Evolutionary conservation across 2,797 vertebrate species (phyloP).

Genomic region (Oryzias sinensis): DNA sequence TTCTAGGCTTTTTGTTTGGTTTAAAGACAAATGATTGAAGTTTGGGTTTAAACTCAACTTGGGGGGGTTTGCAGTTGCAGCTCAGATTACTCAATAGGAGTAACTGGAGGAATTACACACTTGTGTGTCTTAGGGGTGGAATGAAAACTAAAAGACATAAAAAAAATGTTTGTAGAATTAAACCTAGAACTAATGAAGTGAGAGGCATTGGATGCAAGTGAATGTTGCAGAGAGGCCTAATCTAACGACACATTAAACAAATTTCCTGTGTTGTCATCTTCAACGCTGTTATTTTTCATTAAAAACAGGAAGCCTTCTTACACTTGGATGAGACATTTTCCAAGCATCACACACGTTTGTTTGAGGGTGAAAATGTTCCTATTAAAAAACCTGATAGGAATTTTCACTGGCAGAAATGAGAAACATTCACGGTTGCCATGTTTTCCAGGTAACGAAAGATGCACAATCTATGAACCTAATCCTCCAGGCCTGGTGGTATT

Average conservation of each 20-base stretch:
- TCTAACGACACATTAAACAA: constrained; percentile 1
- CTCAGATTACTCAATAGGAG: too few relatives aligned
- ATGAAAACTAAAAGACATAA: too few relatives aligned
- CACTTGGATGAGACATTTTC: constrained; percentile 33
- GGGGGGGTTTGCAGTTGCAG: too few relatives aligned
- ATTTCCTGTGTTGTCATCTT: background rate
- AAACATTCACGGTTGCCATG: constrained; percentile 9
- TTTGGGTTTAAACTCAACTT: too few relatives aligned
- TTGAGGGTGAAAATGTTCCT: constrained; percentile 7
- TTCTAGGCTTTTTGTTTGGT: too few relatives aligned
- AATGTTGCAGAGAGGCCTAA: background rate
- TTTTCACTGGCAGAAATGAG: constrained; percentile 13
- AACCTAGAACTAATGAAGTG: too few relatives aligned
- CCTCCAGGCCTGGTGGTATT: constrained; percentile 70
- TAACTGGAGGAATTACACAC: too few relatives aligned
- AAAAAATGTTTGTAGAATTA: too few relatives aligned
- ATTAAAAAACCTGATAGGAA: background rate
- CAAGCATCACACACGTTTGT: constrained; percentile 31
- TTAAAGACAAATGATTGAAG: too few relatives aligned
- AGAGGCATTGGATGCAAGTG: background rate
- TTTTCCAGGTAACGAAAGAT: constrained; percentile 57
- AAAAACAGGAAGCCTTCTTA: constrained; percentile 15
- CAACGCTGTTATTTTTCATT: background rate
- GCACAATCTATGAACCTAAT: constrained; percentile 66
- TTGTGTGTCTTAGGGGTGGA: too few relatives aligned